Percentiles rank a stretch among this genome's conserved stretches.
phyloP scores from a whole-genome alignment of 2,113 vertebrate genomes.

The Siniperca knerii region DNA sequence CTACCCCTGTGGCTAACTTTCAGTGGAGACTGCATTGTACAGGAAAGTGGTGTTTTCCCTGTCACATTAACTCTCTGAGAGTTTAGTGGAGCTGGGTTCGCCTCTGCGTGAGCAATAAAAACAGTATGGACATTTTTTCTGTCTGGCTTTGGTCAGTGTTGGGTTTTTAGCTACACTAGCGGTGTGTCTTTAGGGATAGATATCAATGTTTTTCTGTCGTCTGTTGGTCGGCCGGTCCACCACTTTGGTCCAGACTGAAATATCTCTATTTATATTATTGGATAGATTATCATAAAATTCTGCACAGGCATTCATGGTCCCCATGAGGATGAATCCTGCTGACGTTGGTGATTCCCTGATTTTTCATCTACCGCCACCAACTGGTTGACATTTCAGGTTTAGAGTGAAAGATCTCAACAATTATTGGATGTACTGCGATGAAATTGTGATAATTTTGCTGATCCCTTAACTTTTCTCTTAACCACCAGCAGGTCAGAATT shows the following conservation, averaged over 20 bases:
- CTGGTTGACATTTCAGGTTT: background rate
- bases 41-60: conserved; percentile 28
- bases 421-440: background rate
- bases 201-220: background rate
- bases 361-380: background rate
- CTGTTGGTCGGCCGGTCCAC: background rate
- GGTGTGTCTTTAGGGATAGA: background rate
- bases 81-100: conserved; percentile 9
- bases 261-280: background rate
- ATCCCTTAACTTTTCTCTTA: background rate
- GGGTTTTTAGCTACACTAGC: background rate
- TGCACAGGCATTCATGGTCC: too few species aligned
- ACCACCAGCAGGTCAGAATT: too few species aligned
- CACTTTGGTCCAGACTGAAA: background rate
- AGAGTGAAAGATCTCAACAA: background rate
- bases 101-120: conserved; percentile 7
- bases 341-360: background rate
- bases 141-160: background rate
- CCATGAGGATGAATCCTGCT: background rate
- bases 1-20: conserved; percentile 49
- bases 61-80: conserved; percentile 26
- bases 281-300: background rate
- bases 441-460: background rate
- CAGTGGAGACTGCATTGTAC: conserved; percentile 7
- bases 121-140: background rate